These are phyloP conservation scores for Daptonema setosum DNA, from an alignment of 2,888 invertebrate species.

Conservation along the genomic window DNA sequence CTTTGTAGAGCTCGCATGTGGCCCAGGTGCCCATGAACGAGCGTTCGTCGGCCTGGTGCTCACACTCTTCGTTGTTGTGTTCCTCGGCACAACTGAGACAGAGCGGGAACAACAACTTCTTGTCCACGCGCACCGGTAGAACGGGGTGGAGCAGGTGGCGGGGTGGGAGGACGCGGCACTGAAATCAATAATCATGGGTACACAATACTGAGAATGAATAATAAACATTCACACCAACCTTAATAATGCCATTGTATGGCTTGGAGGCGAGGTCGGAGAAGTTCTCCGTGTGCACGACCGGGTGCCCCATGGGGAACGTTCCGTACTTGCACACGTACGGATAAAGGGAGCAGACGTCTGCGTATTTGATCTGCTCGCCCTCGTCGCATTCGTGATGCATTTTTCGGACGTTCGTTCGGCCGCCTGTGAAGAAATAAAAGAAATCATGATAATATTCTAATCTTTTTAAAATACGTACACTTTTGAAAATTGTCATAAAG, in stretches of 20 bases:
- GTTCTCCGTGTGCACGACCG: too few species aligned
- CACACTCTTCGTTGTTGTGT: not conserved
- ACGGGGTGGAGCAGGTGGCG: not conserved
- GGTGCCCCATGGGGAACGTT: too few species aligned
- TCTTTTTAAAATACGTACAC: too few species aligned
- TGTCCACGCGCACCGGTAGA: not conserved
- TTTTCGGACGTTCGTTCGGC: not conserved
- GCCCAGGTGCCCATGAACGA: not conserved
- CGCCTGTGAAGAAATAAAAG: too few species aligned
- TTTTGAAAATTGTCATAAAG: too few species aligned
- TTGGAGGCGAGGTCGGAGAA: too few species aligned
- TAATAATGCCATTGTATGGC: too few species aligned
- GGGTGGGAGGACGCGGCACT: not conserved
- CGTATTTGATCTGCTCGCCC: not conserved
- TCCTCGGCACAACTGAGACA: not conserved
- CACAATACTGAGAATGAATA: too few species aligned
- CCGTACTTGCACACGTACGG: not conserved
- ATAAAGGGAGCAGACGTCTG: not conserved
- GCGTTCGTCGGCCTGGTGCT: not conserved
- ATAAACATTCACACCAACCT: too few species aligned
- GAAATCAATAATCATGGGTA: too few species aligned
- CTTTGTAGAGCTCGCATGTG: not conserved
- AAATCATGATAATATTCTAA: too few species aligned
- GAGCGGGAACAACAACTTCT: not conserved
- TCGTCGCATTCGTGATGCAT: not conserved